Percentiles rank a stretch among this genome's conserved stretches.
Conservation (phyloP, 2,888 invertebrate genomes). For the Megamerina dolium region DNA sequence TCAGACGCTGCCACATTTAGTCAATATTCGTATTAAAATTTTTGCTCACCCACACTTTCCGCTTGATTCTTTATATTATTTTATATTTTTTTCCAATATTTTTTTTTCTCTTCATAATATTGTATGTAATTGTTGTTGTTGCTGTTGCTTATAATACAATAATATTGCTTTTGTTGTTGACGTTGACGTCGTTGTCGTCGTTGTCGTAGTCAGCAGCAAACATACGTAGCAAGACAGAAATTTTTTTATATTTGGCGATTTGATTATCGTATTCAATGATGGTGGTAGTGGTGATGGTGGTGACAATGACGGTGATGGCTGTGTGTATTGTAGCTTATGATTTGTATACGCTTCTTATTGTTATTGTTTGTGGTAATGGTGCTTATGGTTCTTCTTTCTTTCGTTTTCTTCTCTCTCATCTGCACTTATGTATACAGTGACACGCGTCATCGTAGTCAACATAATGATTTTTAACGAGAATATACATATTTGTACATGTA, state of each 20-base stretch:
- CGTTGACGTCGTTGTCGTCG: slow-evolving; percentile 1
- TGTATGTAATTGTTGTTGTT: not conserved
- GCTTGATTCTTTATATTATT: not conserved
- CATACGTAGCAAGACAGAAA: slow-evolving; percentile 11
- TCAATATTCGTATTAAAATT: too few relatives aligned
- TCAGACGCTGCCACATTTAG: too few relatives aligned
- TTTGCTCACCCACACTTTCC: slow-evolving; percentile 12
- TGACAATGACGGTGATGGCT: too few relatives aligned
- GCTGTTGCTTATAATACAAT: not conserved
- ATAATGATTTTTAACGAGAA: too few relatives aligned
- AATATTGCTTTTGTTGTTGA: not conserved
- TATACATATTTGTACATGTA: too few relatives aligned
- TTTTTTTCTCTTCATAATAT: not conserved
- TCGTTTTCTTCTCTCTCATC: not conserved
- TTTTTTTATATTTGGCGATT: slow-evolving; percentile 5
- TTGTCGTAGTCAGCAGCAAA: slow-evolving; percentile 10
- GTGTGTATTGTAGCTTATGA: too few relatives aligned
- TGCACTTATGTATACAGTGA: too few relatives aligned
- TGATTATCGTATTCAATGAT: too few relatives aligned
- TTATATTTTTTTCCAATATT: not conserved
- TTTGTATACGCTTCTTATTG: too few relatives aligned
- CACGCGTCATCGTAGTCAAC: too few relatives aligned
- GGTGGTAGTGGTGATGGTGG: too few relatives aligned
- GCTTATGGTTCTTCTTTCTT: not conserved
- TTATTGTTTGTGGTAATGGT: slow-evolving; percentile 2